These are phyloP conservation scores for Rhyzopertha dominica DNA, from an alignment of 1,140 invertebrate species.

Conservation along the genomic window DNA sequence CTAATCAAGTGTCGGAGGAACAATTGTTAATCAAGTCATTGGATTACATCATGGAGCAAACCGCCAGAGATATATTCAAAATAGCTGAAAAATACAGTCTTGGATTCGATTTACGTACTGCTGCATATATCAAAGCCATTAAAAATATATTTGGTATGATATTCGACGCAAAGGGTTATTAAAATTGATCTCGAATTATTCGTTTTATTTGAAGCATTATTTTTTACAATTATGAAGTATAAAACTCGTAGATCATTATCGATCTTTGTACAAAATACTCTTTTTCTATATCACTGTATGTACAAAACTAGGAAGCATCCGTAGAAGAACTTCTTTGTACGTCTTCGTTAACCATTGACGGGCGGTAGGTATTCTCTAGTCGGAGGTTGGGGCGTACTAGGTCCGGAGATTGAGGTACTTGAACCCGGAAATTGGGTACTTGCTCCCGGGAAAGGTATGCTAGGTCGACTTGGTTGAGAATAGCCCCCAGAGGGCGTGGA, in stretches of 20 bases:
- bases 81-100: conserved; percentile 63
- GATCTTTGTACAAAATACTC: not conserved
- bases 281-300: conserved; percentile 6
- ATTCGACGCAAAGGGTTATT: conserved; percentile 20
- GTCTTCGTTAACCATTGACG: not conserved
- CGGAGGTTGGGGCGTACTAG: conserved; percentile 41
- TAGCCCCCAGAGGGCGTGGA: not conserved
- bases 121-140: conserved; percentile 77
- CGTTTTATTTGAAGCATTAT: conserved; percentile 14
- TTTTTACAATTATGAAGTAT: conserved; percentile 16
- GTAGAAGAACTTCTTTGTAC: not conserved
- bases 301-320: not conserved
- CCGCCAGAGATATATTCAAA: conserved; percentile 71
- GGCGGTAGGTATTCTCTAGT: conserved; percentile 56
- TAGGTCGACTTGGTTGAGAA: conserved; percentile 44
- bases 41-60: too few species aligned
- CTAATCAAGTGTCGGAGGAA: too few species aligned
- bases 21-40: too few species aligned
- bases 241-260: conserved; percentile 5
- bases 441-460: conserved; percentile 42
- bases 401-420: conserved; percentile 22
- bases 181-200: conserved; percentile 9
- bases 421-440: conserved; percentile 22
- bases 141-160: conserved; percentile 70
- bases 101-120: conserved; percentile 74